Evolutionary conservation across 1,140 invertebrate genomes (phyloP).

Genomic region (Catajapyx aquilonaris): DNA sequence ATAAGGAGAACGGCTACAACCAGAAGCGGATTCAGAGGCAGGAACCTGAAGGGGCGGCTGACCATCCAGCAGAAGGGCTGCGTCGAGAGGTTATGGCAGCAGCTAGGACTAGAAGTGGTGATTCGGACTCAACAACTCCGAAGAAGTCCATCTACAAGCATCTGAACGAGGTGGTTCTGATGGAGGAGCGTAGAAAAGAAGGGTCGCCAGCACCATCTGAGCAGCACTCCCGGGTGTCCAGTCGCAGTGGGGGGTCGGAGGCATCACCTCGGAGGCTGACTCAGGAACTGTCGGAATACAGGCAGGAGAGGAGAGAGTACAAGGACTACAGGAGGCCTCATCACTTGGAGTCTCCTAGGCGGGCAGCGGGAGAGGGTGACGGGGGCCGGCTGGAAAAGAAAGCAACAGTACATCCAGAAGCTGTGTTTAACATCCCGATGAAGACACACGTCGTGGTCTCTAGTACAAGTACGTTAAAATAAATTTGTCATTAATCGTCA

Average conservation of each 20-base stretch:
- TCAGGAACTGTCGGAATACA: constrained; percentile 23
- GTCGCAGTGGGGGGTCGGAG: constrained; percentile 2
- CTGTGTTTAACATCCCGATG: constrained; percentile 29
- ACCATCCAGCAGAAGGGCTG: constrained; percentile 8
- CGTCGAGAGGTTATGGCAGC: constrained; percentile 13
- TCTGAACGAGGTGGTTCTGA: constrained; percentile 1
- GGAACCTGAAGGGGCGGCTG: constrained; percentile 17
- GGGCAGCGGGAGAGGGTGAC: too few species aligned
- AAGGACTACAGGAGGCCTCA: constrained; percentile 22
- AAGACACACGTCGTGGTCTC: constrained; percentile 23
- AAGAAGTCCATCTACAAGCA: constrained; percentile 2
- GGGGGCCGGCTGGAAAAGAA: too few species aligned
- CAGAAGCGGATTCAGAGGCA: constrained; percentile 8
- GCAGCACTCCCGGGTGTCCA: neutral
- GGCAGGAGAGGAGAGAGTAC: constrained; percentile 24
- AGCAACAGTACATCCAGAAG: constrained; percentile 25
- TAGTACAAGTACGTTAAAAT: neutral
- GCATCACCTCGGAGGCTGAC: constrained; percentile 11
- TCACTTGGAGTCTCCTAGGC: neutral
- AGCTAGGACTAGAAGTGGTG: constrained; percentile 10
- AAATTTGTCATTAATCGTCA: neutral
- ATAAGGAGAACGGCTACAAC: neutral
- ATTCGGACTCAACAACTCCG: neutral
- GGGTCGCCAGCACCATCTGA: too few species aligned
- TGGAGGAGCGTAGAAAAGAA: neutral